Evolutionary conservation across 2,888 invertebrate species (phyloP), one percentile per base, ranked within the genome.

Genomic region (Pollenia amentaria): DNA sequence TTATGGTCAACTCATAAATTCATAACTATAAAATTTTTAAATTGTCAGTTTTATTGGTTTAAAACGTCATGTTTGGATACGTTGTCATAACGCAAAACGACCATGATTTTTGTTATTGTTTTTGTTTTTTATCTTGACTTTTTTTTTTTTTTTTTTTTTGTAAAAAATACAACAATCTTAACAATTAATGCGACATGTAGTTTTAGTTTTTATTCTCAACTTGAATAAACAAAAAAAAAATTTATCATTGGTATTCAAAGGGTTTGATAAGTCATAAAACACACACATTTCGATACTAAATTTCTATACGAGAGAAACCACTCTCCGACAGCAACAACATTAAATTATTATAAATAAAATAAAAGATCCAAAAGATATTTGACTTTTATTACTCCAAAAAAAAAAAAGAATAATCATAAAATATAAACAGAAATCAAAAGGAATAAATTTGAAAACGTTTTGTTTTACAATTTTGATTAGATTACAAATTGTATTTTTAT

Each of bases 11-110:
- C 87, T 84, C 84, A 87, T 86, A 88, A 87, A 88, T 87, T 87
- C 88, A 89, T 88, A 88, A 84, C 87, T 85, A 89, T 88, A 88
- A 88, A 88, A 88, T 88, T 81, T 82, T 87, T 80, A 88, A 89
- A 89, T 89, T 88, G 88, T 89, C 88, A 89, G 83, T 89, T 89
- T 89, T 87, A 89, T 88, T 87, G 87, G 88, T 60, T 82, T 82
- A 83, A 87, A 87, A 88, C 87, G 88, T 87, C 88, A 88, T 89
- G 88, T 88, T 85, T 65, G 80, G 77, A 84, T 87, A 87, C 83
- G 87, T 87, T 87, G 80, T 87, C 87, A 87, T 87, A 87, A 87
- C 87, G 87, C 87, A 84, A 81, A 81, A 84, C 67, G 84, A 81
- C 87, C 84, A 84, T 80, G 76, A 87, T 80, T 87, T 67, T 62